Percentiles rank a stretch among this genome's conserved stretches.
Conservation (phyloP, 2,797 vertebrate genomes). For the Falco concolor region DNA sequence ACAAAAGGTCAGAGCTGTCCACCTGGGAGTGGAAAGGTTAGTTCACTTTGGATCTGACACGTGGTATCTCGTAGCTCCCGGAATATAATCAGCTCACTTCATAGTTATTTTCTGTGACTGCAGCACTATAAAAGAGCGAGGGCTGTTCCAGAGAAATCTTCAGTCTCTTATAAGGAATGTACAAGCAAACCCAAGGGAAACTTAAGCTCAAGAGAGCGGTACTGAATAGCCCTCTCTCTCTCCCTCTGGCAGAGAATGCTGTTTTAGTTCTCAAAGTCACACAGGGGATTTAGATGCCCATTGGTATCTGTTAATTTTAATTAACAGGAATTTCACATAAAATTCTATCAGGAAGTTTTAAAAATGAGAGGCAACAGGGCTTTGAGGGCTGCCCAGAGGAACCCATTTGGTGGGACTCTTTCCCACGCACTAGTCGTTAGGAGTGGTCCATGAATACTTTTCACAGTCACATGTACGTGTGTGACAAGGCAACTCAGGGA, state of each 20-base stretch:
- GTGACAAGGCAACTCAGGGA: accelerated
- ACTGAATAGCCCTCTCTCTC: not conserved
- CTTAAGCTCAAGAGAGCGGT: not conserved
- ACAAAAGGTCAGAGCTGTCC: constrained; percentile 58
- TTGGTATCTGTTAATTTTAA: not conserved
- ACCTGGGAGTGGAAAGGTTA: constrained; percentile 53
- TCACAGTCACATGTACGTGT: accelerated
- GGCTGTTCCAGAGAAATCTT: constrained; percentile 9
- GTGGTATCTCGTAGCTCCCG: constrained; percentile 12
- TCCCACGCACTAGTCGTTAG: not conserved
- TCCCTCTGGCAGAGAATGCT: not conserved
- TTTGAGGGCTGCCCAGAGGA: not conserved
- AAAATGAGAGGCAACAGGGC: not conserved
- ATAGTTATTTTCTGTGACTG: constrained; percentile 37
- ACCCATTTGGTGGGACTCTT: not conserved
- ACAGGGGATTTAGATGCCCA: not conserved
- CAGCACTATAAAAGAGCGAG: not conserved
- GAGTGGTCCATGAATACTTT: not conserved
- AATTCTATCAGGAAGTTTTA: not conserved
- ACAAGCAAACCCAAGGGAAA: not conserved
- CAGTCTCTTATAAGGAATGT: not conserved
- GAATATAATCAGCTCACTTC: constrained; percentile 26
- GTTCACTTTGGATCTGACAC: constrained; percentile 43
- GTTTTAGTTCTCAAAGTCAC: not conserved
- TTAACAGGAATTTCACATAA: not conserved